phyloP scores from a whole-genome alignment of 2,888 invertebrate species.

The Amblyjoppa proteus region DNA sequence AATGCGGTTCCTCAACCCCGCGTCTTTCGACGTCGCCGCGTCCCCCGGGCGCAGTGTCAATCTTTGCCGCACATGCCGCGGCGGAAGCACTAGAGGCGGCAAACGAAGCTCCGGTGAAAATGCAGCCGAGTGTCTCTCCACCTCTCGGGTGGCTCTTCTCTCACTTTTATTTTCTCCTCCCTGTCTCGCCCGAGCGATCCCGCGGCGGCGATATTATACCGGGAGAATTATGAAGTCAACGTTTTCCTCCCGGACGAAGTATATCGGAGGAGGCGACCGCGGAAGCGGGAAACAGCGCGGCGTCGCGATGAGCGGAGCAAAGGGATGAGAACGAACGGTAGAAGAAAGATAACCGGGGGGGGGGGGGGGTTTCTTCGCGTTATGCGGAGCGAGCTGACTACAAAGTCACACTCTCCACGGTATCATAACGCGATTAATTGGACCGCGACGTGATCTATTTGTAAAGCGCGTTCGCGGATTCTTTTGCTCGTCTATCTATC shows the following conservation, averaged over 20 bases:
- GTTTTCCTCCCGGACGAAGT: conserved; percentile 30
- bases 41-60: conserved; percentile 27
- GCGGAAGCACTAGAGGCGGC: conserved; percentile 21
- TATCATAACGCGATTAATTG: conserved; percentile 62
- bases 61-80: conserved; percentile 4
- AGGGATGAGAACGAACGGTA: conserved; percentile 7
- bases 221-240: conserved; percentile 57
- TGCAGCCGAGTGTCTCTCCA: neutral
- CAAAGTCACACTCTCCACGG: conserved; percentile 49
- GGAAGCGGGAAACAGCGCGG: neutral
- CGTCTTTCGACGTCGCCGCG: conserved; percentile 24
- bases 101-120: conserved; percentile 23
- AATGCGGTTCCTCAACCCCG: conserved; percentile 58
- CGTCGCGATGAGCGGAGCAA: neutral
- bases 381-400: conserved; percentile 48
- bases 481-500: conserved; percentile 34
- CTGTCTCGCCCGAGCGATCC: conserved; percentile 7
- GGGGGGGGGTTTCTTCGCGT: conserved; percentile 29
- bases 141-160: neutral
- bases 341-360: neutral
- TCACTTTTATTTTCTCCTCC: conserved; percentile 13
- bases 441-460: conserved; percentile 65
- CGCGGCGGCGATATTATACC: conserved; percentile 44
- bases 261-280: conserved; percentile 15
- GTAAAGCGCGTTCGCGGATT: conserved; percentile 34